These are phyloP conservation scores for Coregonus suidteri DNA, from an alignment of 2,797 vertebrate species.

Conservation along the genomic window DNA sequence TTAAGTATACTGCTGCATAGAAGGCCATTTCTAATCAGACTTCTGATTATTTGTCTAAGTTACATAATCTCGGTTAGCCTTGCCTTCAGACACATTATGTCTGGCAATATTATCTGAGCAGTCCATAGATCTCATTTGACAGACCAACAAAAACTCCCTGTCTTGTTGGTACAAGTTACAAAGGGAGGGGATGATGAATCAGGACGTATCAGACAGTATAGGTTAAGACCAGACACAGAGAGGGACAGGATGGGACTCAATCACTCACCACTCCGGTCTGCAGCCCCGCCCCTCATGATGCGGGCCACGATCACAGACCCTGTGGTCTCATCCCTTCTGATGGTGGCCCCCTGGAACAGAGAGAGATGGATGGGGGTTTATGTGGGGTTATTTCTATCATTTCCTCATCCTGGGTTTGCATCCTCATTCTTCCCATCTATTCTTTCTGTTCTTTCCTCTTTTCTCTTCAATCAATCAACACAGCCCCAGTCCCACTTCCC, in stretches of 20 bases:
- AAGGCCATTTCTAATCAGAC: no score
- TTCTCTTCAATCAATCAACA: neutral
- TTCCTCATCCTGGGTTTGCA: neutral
- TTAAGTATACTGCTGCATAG: neutral
- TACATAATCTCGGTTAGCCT: no score
- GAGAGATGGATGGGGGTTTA: neutral
- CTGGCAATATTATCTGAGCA: no score
- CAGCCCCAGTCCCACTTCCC: neutral
- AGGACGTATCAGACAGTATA: neutral
- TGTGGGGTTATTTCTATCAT: no score
- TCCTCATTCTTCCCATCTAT: neutral
- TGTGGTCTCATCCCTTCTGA: constrained; percentile 87
- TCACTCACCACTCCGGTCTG: constrained; percentile 88
- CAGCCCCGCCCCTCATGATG: constrained; percentile 94
- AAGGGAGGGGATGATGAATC: neutral
- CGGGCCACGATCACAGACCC: constrained; percentile 90
- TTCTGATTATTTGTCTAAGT: no score
- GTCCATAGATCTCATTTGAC: neutral
- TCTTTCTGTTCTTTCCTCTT: no score
- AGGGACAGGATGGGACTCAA: neutral
- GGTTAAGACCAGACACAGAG: neutral
- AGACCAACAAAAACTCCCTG: neutral
- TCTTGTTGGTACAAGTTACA: neutral
- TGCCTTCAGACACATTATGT: no score
- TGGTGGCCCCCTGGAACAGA: constrained; percentile 89